Evolutionary conservation across 2,797 vertebrate species (phyloP), one percentile per base, ranked within the genome.

Genomic region (Tapera naevia): DNA sequence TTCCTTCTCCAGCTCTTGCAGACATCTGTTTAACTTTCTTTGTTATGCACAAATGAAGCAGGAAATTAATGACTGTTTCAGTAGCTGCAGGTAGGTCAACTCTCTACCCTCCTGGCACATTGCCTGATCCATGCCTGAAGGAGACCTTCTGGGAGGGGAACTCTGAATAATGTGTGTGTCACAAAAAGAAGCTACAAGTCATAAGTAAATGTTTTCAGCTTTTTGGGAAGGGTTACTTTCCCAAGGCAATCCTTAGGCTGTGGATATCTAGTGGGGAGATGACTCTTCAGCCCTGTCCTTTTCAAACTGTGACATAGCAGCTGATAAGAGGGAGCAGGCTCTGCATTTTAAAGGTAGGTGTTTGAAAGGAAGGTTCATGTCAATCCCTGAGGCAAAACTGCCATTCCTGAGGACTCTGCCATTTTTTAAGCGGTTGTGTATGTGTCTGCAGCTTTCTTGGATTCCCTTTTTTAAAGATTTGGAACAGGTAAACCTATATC

Each of bases 51-150:
- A 61, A 16, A 23, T 4, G 7, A 23, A 78, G 46, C 30, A 80
- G 74, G 51, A 69, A 51, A 80, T 46, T 9, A 70, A 33, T 30
- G 46, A 14, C 25, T 32, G 2, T 56, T 57, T 57, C 80, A 65
- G 54, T 25, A 45, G 41, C 50, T 66, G 74, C 51, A 43, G 30
- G 3, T 54, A 41, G n/a, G 22, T n/a, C 6, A 3, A 58, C 32
- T 73, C 16, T 72, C 54, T 30, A 14, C 2, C 2, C 5, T 70
- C 22, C 23, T 27, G 39, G 28, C 1, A 0, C 60, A 69, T 18
- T 2, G 8, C n/a, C 53, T 13, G 15, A 35, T 66, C n/a, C 2
- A 0, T 7, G 25, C 16, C 25, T 57, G 1, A 2, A 24, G 65
- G 13, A 54, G 12, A 80, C 39, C 24, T 30, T 82, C 80, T 64